Evolutionary conservation across 2,113 vertebrate species (phyloP).

Genomic region (Silurus asotus): DNA sequence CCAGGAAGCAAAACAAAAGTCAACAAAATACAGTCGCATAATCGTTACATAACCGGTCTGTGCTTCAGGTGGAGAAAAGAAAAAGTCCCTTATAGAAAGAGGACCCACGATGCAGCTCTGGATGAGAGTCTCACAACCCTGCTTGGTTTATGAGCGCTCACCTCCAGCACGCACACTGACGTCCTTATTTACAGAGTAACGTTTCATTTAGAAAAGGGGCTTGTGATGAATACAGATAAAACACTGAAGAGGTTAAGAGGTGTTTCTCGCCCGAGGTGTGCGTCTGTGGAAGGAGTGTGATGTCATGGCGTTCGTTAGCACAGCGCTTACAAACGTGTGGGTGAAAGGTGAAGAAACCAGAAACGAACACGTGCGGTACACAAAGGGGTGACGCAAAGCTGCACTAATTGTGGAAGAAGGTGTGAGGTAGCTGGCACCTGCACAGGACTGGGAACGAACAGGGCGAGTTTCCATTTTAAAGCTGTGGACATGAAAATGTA

Average conservation of each 20-base stretch:
- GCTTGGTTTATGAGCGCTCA: not conserved
- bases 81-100: not conserved
- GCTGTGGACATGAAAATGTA: slow-evolving; percentile 1
- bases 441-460: not conserved
- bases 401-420: not conserved
- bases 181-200: not conserved
- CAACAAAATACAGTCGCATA: not conserved
- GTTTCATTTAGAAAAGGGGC: not conserved
- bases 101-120: not conserved
- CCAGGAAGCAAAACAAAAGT: not conserved
- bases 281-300: not conserved
- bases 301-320: not conserved
- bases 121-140: not conserved
- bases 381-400: not conserved
- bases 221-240: not conserved
- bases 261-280: not conserved
- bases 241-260: not conserved
- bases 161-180: too few relatives aligned
- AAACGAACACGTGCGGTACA: not conserved
- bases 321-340: not conserved
- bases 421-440: not conserved
- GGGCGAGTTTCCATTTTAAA: not conserved
- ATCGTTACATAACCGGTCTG: not conserved
- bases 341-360: not conserved
- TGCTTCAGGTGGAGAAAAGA: not conserved